phyloP scores from a whole-genome alignment of 2,113 vertebrate species.

The Echinops telfairi region DNA sequence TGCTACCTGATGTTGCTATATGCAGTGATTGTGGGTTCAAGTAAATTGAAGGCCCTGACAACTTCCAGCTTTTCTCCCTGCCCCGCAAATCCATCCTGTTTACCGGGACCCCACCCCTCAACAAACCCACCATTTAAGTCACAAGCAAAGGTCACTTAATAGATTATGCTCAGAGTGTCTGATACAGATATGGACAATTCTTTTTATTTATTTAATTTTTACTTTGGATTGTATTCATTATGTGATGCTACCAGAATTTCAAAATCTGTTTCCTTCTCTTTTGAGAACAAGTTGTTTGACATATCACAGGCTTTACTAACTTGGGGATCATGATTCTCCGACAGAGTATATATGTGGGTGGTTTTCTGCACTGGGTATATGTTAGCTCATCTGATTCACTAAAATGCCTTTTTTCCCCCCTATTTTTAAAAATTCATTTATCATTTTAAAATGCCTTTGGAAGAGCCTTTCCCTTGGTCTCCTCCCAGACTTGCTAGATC shows the following conservation, averaged over 20 bases:
- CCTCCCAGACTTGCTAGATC: background rate
- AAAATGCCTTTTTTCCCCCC: background rate
- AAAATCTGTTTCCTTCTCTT: slow-evolving; percentile 9
- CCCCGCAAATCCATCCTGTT: background rate
- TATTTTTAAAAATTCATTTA: background rate
- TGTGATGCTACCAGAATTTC: background rate
- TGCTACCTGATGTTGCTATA: no score
- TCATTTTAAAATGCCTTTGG: no score
- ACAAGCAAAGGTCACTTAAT: background rate
- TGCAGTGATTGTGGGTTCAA: no score
- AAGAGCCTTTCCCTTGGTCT: background rate
- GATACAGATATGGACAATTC: background rate
- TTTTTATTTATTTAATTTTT: background rate
- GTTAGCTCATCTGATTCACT: background rate
- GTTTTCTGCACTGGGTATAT: background rate
- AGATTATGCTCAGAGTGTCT: background rate
- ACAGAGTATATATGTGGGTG: background rate
- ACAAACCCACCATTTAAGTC: background rate
- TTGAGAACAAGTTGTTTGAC: slow-evolving; percentile 22
- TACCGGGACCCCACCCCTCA: background rate
- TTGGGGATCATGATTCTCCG: background rate
- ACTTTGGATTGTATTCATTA: background rate
- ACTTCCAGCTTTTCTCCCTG: background rate
- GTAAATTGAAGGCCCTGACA: no score
- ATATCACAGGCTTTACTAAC: background rate